Base-by-base conservation (phyloP, 2,113 vertebrate species). In the Echinops telfairi region DNA sequence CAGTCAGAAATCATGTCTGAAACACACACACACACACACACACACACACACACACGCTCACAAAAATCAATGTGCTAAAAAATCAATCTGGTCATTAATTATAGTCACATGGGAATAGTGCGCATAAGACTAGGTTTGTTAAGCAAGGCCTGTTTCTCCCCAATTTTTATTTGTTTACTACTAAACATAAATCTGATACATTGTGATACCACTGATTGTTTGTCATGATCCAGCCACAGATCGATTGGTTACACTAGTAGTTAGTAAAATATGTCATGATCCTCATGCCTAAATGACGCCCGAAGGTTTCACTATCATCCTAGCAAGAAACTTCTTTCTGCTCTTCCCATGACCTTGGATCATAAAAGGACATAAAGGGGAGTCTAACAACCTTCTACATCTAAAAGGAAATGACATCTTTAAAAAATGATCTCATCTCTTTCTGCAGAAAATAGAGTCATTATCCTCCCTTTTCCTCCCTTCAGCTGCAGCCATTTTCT, bases 391-490 rank as follows among this genome's bases (percentile, higher is more conserved):
- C 19, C 70, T 95, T 96, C 75, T 95, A 14, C 58, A 88, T 95
- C 79, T 95, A 95, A 94, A 95, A 96, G 40, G 25, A 94, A 95
- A 95, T 96, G 79, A 86, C 88, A 96, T 83, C 64, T 96, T 95
- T 93, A 80, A 95, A 95, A 94, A 96, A 92, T 94, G 78, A 91
- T 94, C 79, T 96, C 82, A 93, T 95, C 36, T 92, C 43, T 95
- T 91, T 95, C 77, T 92, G 70, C 16, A 95, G 85, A 97, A 97
- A 96, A 96, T 57, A 90, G 47, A 88, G 31, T 95, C 78, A 96
- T 97, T 95, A 94, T 95, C 92, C 88, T 96, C 92, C 94, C 89
- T 83, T 97, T 68, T 95, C 95, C 77, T 96, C 93, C 95, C 87
- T 94, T 92, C 11, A 94, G 38, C 38, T 91, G 57, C 31, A 83